These are phyloP conservation scores for Morone saxatilis DNA, from an alignment of 2,113 vertebrate species.

Conservation along the genomic window DNA sequence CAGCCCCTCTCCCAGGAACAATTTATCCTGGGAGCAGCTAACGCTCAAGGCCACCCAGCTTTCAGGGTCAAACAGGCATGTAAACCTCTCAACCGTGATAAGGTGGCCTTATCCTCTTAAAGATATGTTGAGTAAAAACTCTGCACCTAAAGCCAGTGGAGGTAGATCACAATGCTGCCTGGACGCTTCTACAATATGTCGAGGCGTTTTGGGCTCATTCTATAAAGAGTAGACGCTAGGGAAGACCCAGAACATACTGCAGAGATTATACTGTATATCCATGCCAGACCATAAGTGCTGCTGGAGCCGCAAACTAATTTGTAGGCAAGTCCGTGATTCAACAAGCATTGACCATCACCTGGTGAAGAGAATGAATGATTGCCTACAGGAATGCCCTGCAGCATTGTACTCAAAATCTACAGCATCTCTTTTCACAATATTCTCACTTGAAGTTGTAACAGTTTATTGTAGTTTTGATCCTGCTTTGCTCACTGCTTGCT, in stretches of 20 bases:
- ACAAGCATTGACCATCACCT: not conserved
- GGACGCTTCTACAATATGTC: no score
- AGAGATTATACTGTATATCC: no score
- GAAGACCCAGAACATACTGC: not conserved
- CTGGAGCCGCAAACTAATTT: constrained; percentile 17
- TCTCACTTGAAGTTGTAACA: no score
- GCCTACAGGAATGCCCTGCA: not conserved
- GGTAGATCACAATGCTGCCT: not conserved
- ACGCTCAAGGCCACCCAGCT: constrained; percentile 12
- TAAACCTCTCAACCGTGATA: constrained; percentile 17
- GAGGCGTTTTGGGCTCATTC: not conserved
- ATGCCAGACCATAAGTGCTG: not conserved
- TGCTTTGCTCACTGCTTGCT: not conserved
- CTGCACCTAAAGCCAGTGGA: not conserved
- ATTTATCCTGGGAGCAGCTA: constrained; percentile 11
- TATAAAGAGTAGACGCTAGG: not conserved
- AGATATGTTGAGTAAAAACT: not conserved
- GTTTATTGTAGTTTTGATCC: not conserved
- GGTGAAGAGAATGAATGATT: not conserved
- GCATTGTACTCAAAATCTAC: not conserved
- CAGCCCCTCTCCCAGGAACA: not conserved
- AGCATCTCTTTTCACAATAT: no score
- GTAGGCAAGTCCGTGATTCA: not conserved
- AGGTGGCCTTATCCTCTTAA: not conserved
- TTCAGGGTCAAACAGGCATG: constrained; percentile 1